Evolutionary conservation across 2,113 vertebrate species (phyloP).

Genomic region (Lanius ludovicianus): DNA sequence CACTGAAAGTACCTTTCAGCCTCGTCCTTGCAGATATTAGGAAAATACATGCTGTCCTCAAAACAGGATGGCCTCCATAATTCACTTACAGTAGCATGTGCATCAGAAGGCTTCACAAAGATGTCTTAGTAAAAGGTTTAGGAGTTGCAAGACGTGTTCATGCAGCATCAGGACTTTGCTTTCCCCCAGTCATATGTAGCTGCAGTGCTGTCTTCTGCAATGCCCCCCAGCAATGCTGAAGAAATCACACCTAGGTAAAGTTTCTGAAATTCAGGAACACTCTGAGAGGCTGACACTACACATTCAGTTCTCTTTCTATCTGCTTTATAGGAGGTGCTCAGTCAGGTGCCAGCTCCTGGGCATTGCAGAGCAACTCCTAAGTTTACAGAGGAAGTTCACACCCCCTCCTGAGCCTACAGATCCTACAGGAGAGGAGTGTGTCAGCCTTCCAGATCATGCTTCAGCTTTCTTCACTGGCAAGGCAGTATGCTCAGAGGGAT

Average conservation of each 20-base stretch:
- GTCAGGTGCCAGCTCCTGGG: neutral
- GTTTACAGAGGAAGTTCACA: neutral
- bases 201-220: neutral
- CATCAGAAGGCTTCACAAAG: neutral
- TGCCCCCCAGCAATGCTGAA: neutral
- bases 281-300: neutral
- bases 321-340: neutral
- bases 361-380: rapidly evolving
- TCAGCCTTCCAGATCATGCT: neutral
- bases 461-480: neutral
- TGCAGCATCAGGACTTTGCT: neutral
- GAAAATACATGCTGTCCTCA: neutral
- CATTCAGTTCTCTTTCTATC: neutral
- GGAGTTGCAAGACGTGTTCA: neutral
- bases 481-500: neutral
- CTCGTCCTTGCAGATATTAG: neutral
- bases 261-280: neutral
- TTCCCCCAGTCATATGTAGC: neutral
- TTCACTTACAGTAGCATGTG: neutral
- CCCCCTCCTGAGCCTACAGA: neutral
- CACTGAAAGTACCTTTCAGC: neutral
- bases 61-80: neutral
- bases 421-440: neutral
- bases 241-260: neutral
- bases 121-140: neutral